Base-by-base conservation (phyloP, 2,113 vertebrate genomes). In the Salminus brasiliensis region DNA sequence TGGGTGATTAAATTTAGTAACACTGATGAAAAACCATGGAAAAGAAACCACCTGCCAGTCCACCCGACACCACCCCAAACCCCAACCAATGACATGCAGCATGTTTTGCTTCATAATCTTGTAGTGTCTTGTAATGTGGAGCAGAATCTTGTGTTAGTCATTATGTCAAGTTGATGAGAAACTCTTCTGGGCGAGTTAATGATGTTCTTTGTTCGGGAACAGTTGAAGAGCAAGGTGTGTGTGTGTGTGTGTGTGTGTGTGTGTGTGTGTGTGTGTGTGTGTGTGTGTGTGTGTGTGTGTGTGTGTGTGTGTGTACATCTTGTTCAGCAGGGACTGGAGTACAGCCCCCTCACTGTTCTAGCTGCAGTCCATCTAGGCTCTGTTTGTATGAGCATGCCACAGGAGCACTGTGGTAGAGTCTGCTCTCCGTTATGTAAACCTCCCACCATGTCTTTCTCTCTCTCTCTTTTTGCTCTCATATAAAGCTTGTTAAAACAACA, bases 1-100 rank as follows among this genome's bases (percentile, higher is more conserved):
- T 91, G 89, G 89, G 91, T 92, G 90, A 86, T 87, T n/a, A 89
- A 84, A 92, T 91, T 92, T 93, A 94, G 92, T 81, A 83, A 86
- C 85, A 75, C 75, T 82, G 82, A 76, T 82, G 87, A 81, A 81
- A 81, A 80, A 80, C 81, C 80, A 83, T 47, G 76, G 81, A 81
- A 78, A 72, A 85, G 84, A 85, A 84, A 80, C 86, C 74, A 87
- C 83, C 8, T 27, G 76, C 72, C 72, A 59, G 66, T 52, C 55
- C 67, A 27, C 11, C 25, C n/a, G n/a, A n/a, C n/a, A n/a, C n/a
- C n/a, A n/a, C n/a, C n/a, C 21, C 43, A 29, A 57, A 74, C 30
- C 62, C 4, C 80, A 69, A 75, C 59, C 45, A 69, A 72, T 41
- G 66, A 76, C 77, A 72, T 79, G 23, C 63, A 83, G 78, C 62